Base-by-base conservation (phyloP, 2,797 vertebrate genomes). In the Sebastes aleutianus region DNA sequence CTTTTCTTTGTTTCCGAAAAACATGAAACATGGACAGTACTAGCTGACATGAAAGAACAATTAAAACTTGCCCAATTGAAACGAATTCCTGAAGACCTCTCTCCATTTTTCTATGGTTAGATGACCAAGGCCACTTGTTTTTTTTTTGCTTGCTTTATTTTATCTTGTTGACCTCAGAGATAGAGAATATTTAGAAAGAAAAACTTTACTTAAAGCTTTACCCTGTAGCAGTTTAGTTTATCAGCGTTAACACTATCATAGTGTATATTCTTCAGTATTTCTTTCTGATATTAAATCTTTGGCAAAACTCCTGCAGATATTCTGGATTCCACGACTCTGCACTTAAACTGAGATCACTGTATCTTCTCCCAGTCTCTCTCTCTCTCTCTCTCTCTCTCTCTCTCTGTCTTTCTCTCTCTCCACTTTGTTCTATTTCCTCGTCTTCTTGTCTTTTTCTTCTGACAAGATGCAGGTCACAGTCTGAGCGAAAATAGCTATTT, bases 251-350 rank as follows among this genome's bases (percentile, higher is more conserved):
- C 59, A 66, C 20, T 26, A 57, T 26, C 16, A 50, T 39, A 29
- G 7, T 16, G 6, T 31, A 14, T 47, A 6, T 58, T 26, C n/a
- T 70, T 56, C 1, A 53, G 8, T 36, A 24, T 43, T 32, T 14
- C 34, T 54, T 1, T 39, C 4, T 86, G 64, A 85, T 82, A 86
- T 82, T 47, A 78, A 80, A 82, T 78, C 50, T 77, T 64, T 80
- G 85, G 64, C 78, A 84, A 54, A 65, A 43, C 64, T 82, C 74
- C 53, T 13, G 8, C 58, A 78, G 81, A 85, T 86, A 91, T 91
- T 78, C 75, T 73, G 58, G 67, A 81, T 76, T 83, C 74, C 67
- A 72, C 26, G 22, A 78, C 27, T 80, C 24, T 58, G 10, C 58
- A 70, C 53, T 79, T 78, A 66, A 67, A 80, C 36, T 31, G 20